phyloP scores from a whole-genome alignment of 2,888 invertebrate genomes.

The Lamellibrachia columna region DNA sequence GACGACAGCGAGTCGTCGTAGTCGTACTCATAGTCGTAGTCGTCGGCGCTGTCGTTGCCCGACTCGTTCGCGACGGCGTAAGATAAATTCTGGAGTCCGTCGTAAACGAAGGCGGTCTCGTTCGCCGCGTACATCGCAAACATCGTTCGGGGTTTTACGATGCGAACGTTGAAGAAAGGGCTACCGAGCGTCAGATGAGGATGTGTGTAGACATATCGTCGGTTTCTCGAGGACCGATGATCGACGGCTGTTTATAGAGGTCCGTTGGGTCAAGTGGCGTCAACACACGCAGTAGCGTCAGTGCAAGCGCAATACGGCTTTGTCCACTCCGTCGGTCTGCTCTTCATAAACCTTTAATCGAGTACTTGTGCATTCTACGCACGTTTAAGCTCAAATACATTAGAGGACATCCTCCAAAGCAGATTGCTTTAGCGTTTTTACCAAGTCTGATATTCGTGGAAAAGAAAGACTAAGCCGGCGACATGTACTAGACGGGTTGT shows the following conservation, averaged over 20 bases:
- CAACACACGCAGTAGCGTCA: background rate
- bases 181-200: background rate
- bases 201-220: background rate
- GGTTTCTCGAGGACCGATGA: background rate
- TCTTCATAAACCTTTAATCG: background rate
- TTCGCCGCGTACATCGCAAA: background rate
- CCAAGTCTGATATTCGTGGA: background rate
- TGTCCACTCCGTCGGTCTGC: background rate
- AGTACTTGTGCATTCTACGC: background rate
- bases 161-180: background rate
- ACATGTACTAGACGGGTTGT: background rate
- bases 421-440: background rate
- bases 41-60: constrained; percentile 20
- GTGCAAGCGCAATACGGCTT: background rate
- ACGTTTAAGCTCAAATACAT: background rate
- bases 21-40: constrained; percentile 67
- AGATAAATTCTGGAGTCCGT: background rate
- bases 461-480: background rate
- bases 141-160: background rate
- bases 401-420: background rate
- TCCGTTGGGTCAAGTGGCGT: background rate
- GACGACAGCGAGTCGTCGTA: constrained; percentile 63
- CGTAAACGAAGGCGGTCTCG: background rate
- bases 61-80: background rate
- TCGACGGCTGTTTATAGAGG: background rate